These are phyloP conservation scores for Hydrotaea cyrtoneurina DNA, from an alignment of 2,888 invertebrate species.

Conservation along the genomic window DNA sequence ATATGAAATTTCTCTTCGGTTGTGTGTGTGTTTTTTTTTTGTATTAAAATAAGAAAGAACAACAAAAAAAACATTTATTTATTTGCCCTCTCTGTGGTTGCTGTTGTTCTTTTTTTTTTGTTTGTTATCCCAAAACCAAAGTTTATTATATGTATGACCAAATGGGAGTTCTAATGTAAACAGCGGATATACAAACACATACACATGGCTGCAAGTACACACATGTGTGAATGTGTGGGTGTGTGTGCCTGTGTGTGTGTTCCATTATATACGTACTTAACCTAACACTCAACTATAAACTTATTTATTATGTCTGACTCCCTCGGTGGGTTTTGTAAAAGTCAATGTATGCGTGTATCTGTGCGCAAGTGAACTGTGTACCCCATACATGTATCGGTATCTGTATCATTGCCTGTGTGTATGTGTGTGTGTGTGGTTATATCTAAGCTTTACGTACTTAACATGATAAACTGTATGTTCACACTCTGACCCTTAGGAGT, in stretches of 20 bases:
- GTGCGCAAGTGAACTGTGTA: background rate
- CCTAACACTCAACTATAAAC: constrained; percentile 1
- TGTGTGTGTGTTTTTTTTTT: background rate
- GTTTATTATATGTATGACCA: constrained; percentile 60
- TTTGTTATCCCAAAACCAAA: constrained; percentile 17
- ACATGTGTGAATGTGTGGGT: no score
- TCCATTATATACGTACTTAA: constrained; percentile 3
- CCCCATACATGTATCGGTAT: constrained; percentile 12
- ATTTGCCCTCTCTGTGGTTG: constrained; percentile 1
- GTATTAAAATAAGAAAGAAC: no score
- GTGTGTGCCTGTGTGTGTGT: background rate
- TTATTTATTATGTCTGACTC: constrained; percentile 1
- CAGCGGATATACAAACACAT: background rate
- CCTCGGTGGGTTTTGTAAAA: background rate
- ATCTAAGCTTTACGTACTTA: constrained; percentile 61
- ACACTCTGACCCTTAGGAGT: constrained; percentile 66
- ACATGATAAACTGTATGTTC: constrained; percentile 64
- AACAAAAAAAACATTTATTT: constrained; percentile 19
- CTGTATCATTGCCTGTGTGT: constrained; percentile 16
- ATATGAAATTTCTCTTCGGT: constrained; percentile 37
- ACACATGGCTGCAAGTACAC: no score
- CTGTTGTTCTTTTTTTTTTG: background rate
- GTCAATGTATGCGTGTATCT: background rate
- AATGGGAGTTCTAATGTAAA: constrained; percentile 41
- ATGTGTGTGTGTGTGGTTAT: constrained; percentile 6